Base-by-base conservation (phyloP, 2,797 vertebrate genomes). In the Gobio occitaniae region DNA sequence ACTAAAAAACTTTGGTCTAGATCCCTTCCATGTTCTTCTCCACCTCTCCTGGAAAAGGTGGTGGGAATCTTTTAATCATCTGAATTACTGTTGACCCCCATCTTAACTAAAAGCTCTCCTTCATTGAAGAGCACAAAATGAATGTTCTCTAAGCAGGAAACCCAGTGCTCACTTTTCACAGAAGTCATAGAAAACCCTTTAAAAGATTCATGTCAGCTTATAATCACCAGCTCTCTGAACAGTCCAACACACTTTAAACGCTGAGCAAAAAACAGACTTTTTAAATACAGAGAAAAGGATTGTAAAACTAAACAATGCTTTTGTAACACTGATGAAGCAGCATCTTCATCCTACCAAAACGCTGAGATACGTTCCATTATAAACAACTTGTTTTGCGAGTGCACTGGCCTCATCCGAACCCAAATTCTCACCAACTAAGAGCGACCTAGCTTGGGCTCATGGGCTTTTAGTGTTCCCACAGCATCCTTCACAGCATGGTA, bases 401-500 rank as follows among this genome's bases (percentile, higher is more conserved):
- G 25, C 61, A 61, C 32, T 21, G 77, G 68, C n/a, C 71, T 78
- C 63, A 47, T n/a, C 54, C 61, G 71, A 87, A 71, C 66, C 66
- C 65, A 25, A 88, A 90, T 78, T 69, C 91, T 91, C 92, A 92
- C 86, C 78, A 88, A 93, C 95, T 99, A 99, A 1, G 98, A 97
- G 88, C 97, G 96, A 78, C 95, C 96, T 92, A 99, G 93, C 94
- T 98, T 99, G 85, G 97, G 95, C 93, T 99, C 98, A 3, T 99
- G 97, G 91, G 97, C 96, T 94, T 97, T 98, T 92, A 99, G 96
- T 80, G 97, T 99, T 92, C 98, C 98, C 86, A 99, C 97, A 38
- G 98, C 97, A 68, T 99, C 98, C 94, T 99, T 99, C 93, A 99
- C 98, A 85, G 98, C 98, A 2, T 99, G 98, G 94, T 99, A 99